Evolutionary conservation across 2,113 vertebrate genomes (phyloP).

Genomic region (Nestor notabilis): DNA sequence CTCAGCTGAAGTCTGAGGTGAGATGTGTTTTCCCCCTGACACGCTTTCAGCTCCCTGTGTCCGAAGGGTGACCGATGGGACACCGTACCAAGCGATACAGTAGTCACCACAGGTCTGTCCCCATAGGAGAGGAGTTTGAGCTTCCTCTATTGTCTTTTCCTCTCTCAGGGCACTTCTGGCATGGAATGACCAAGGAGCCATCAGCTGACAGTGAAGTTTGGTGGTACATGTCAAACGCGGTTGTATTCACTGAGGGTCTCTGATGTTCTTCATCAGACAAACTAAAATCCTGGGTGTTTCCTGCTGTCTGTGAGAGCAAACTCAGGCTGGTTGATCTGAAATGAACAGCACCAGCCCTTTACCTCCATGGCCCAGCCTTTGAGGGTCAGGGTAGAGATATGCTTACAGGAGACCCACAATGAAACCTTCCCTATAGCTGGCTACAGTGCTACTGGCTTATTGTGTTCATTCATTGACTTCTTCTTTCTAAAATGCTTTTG

Average conservation of each 20-base stretch:
- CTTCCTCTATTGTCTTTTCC: not conserved
- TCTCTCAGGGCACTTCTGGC: not conserved
- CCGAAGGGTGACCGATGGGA: not conserved
- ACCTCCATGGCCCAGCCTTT: not conserved
- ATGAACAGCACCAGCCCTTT: no score
- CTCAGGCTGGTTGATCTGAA: not conserved
- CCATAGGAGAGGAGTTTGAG: not conserved
- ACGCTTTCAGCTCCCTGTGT: not conserved
- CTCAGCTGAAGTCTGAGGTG: not conserved
- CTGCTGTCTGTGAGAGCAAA: not conserved
- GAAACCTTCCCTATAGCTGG: not conserved
- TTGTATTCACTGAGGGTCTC: not conserved
- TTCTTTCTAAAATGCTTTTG: not conserved
- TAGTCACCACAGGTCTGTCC: not conserved
- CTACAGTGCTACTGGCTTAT: not conserved
- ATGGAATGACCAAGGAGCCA: not conserved
- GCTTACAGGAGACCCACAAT: not conserved
- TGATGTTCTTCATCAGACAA: not conserved
- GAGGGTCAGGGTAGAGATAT: not conserved
- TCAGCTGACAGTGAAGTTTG: not conserved
- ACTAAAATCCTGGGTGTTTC: not conserved
- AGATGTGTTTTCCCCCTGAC: not conserved
- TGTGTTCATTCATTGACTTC: not conserved
- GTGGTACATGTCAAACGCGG: accelerated
- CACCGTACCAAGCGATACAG: accelerated